Evolutionary conservation across 1,140 invertebrate species (phyloP).

Genomic region (Drosophila nasuta): DNA sequence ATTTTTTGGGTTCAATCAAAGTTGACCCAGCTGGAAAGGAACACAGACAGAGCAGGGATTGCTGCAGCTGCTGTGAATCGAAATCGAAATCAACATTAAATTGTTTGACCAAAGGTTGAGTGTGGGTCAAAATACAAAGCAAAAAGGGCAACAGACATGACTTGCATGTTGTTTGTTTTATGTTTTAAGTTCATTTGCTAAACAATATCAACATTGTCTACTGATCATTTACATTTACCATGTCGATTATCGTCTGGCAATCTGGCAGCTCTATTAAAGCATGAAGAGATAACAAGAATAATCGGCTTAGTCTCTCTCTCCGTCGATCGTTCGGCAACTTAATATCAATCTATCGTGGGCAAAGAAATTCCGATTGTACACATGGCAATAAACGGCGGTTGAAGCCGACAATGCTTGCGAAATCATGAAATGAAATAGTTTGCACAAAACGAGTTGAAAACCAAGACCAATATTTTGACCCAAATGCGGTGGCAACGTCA

Average conservation of each 20-base stretch:
- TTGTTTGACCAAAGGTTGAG: neutral
- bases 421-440: constrained; percentile 42
- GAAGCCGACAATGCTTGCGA: constrained; percentile 25
- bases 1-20: constrained; percentile 6
- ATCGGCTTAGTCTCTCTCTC: neutral
- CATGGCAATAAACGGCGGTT: constrained; percentile 14
- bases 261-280: neutral
- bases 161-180: neutral
- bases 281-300: constrained; percentile 1
- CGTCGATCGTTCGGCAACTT: neutral
- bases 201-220: neutral
- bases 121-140: neutral
- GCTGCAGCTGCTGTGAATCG: neutral
- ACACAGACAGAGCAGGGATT: neutral
- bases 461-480: constrained; percentile 48
- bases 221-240: constrained; percentile 3
- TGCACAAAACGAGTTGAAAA: constrained; percentile 40
- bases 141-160: neutral
- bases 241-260: neutral
- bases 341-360: constrained; percentile 1
- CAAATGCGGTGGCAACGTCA: constrained; percentile 42
- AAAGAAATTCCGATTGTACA: constrained; percentile 22
- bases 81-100: neutral
- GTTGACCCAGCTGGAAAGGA: constrained; percentile 3
- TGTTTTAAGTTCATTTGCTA: neutral